Evolutionary conservation across 2,797 vertebrate genomes (phyloP).

Genomic region (Varecia variegata): DNA sequence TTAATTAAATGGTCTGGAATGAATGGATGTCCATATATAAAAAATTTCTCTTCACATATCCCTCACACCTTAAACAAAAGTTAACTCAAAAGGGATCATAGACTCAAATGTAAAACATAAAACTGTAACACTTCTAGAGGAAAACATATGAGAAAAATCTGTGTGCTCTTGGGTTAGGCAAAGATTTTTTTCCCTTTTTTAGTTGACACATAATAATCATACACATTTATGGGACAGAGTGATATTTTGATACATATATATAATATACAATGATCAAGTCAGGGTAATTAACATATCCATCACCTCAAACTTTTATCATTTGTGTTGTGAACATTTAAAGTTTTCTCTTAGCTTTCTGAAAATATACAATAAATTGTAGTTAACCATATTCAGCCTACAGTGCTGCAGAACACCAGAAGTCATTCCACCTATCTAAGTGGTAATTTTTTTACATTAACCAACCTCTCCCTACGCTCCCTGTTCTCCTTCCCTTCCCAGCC

Average conservation of each 20-base stretch:
- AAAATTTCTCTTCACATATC: not conserved
- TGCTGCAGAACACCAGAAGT: not conserved
- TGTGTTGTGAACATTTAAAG: not conserved
- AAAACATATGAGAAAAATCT: not conserved
- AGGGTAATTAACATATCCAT: not conserved
- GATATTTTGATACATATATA: not conserved
- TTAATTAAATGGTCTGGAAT: not conserved
- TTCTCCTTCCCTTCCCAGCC: not conserved
- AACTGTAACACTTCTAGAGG: not conserved
- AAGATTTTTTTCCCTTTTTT: not conserved
- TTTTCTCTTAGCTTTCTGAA: not conserved
- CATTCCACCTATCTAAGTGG: not conserved
- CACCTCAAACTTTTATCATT: not conserved
- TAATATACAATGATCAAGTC: not conserved
- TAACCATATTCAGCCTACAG: not conserved
- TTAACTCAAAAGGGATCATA: not conserved
- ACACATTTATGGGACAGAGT: not conserved
- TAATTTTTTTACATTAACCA: not conserved
- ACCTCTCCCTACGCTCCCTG: not conserved
- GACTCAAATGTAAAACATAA: constrained; percentile 12
- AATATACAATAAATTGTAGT: not conserved
- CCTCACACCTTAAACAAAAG: not conserved
- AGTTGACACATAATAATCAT: not conserved
- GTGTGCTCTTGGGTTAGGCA: not conserved
- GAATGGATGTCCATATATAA: not conserved